A percentile compares a stretch with the other conserved stretches of the same genome.
These are phyloP conservation scores for Irena cyanogastra DNA, from an alignment of 2,113 vertebrate species.

Conservation along the genomic window DNA sequence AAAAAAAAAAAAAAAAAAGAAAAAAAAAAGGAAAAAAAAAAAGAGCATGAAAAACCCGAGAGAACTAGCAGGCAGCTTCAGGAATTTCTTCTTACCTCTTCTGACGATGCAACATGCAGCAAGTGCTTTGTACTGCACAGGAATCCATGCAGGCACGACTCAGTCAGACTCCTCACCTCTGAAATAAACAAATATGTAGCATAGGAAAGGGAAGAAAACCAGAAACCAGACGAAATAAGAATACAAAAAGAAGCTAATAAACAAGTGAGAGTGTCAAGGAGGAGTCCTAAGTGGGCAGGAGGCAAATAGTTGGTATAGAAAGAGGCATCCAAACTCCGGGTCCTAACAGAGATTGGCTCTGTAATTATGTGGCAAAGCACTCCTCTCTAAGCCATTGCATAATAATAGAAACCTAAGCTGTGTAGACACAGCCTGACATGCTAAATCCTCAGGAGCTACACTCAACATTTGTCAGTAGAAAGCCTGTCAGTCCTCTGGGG, in stretches of 20 bases:
- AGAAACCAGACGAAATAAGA: background rate
- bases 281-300: background rate
- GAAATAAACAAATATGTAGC: background rate
- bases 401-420: slow-evolving; percentile 71
- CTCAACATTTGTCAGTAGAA: slow-evolving; percentile 45
- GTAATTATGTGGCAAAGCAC: slow-evolving; percentile 38
- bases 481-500: slow-evolving; percentile 31
- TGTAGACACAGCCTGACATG: slow-evolving; percentile 53
- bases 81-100: slow-evolving; percentile 60
- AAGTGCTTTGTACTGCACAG: slow-evolving; percentile 19
- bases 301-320: background rate
- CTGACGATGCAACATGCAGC: background rate
- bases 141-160: background rate
- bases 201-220: background rate
- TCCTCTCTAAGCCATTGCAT: slow-evolving; percentile 59
- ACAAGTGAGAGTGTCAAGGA: background rate
- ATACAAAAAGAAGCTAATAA: background rate
- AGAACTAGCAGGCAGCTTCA: slow-evolving; percentile 34
- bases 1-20: background rate
- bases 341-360: slow-evolving; percentile 32
- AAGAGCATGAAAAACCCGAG: background rate
- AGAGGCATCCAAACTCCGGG: background rate
- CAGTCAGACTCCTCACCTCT: background rate
- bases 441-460: slow-evolving; percentile 67
- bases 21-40: too few relatives aligned